phyloP scores from a whole-genome alignment of 2,113 vertebrate species.

The Cavia aperea region DNA sequence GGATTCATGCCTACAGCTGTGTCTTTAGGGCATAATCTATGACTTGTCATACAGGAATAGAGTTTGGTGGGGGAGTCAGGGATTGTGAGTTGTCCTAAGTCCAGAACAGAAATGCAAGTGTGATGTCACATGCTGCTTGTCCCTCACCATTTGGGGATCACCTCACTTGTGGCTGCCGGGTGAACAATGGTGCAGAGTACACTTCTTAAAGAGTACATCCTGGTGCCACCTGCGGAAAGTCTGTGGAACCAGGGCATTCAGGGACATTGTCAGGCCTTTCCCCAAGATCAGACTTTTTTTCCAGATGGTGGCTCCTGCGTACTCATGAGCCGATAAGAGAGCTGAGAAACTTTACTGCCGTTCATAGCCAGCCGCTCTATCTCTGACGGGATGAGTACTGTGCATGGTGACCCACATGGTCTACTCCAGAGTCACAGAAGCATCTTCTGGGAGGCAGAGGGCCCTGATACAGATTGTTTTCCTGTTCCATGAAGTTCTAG shows the following conservation, averaged over 20 bases:
- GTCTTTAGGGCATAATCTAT: fast-evolving
- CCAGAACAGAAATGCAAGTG: too few relatives aligned
- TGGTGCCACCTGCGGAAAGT: neutral
- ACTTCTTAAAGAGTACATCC: neutral
- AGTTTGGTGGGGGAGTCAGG: neutral
- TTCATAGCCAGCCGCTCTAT: fast-evolving
- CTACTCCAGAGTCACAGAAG: neutral
- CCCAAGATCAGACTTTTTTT: too few relatives aligned
- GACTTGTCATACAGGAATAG: fast-evolving
- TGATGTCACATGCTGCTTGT: fast-evolving
- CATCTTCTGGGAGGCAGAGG: fast-evolving
- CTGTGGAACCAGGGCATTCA: too few relatives aligned
- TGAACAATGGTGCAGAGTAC: fast-evolving
- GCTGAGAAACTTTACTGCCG: fast-evolving
- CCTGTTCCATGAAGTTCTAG: too few relatives aligned
- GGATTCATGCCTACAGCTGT: fast-evolving
- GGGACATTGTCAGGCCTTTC: fast-evolving
- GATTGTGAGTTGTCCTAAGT: fast-evolving
- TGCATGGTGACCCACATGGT: neutral
- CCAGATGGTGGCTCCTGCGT: too few relatives aligned
- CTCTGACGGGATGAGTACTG: fast-evolving
- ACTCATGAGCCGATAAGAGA: neutral
- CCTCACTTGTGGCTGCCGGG: too few relatives aligned
- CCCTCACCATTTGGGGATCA: fast-evolving
- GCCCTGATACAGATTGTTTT: fast-evolving